Percentiles rank a stretch among this genome's conserved stretches.
Evolutionary conservation across 2,888 invertebrate species (phyloP).

Genomic region (Anoncus sp.): DNA sequence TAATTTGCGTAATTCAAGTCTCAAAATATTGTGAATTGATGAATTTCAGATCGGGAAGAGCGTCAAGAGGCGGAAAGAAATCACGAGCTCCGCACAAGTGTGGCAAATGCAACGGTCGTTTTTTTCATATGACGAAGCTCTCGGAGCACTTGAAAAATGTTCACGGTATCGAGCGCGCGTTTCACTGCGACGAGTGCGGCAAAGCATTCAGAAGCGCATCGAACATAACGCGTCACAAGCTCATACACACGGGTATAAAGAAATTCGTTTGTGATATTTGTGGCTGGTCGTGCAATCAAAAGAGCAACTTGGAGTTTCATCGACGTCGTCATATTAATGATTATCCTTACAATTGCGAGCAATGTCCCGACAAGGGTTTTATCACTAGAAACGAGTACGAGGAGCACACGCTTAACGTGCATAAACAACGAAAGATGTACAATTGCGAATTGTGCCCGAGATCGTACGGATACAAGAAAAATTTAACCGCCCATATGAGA

Average conservation of each 20-base stretch:
- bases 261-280: conserved; percentile 76
- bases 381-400: conserved; percentile 72
- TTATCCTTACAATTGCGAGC: conserved; percentile 73
- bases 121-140: conserved; percentile 78
- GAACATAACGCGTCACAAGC: conserved; percentile 78
- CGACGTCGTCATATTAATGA: conserved; percentile 75
- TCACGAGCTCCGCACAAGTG: conserved; percentile 74
- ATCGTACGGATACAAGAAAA: conserved; percentile 76
- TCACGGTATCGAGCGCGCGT: conserved; percentile 76
- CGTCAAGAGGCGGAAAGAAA: conserved; percentile 62
- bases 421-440: conserved; percentile 71
- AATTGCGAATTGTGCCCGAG: conserved; percentile 76
- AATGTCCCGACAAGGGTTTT: conserved; percentile 74
- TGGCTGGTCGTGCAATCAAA: conserved; percentile 75
- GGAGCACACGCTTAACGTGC: conserved; percentile 75
- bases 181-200: conserved; percentile 77
- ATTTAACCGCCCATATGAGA: conserved; percentile 75
- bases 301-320: conserved; percentile 76
- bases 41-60: conserved; percentile 72
- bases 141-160: conserved; percentile 80
- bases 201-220: conserved; percentile 75
- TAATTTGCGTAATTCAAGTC: too few relatives aligned
- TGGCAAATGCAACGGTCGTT: conserved; percentile 75
- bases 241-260: conserved; percentile 76
- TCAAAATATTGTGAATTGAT: conserved; percentile 49